Evolutionary conservation across 2,888 invertebrate genomes (phyloP).

Genomic region (Cosmia pyralina): DNA sequence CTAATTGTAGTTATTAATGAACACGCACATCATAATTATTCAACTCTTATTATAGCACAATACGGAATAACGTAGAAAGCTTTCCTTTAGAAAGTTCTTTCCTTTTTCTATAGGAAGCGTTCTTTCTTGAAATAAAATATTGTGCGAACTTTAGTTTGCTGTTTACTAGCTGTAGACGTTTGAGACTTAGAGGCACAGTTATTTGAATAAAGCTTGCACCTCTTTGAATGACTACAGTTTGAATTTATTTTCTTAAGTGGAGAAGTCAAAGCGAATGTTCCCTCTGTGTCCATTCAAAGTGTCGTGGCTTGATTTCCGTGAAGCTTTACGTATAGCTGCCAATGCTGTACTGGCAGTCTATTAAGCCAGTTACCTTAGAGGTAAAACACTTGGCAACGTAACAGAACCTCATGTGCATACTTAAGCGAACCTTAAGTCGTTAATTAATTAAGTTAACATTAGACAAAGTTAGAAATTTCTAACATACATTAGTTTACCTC

Average conservation of each 20-base stretch:
- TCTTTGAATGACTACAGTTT: conserved; percentile 13
- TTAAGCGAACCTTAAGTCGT: conserved; percentile 27
- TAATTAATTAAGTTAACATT: conserved; percentile 44
- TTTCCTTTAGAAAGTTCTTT: background rate
- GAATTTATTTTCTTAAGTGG: conserved; percentile 1
- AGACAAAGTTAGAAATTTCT: conserved; percentile 45
- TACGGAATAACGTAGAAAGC: background rate
- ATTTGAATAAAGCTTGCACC: conserved; percentile 31
- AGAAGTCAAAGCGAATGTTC: background rate
- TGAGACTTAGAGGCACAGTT: conserved; percentile 14
- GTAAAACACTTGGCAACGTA: conserved; percentile 17
- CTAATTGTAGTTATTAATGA: background rate
- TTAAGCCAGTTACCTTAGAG: background rate
- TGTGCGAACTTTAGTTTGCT: conserved; percentile 8
- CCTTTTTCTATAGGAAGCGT: background rate
- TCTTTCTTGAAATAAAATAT: conserved; percentile 21
- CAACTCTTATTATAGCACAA: too few relatives aligned
- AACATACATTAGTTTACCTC: conserved; percentile 45
- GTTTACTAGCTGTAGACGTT: conserved; percentile 3
- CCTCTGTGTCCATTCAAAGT: background rate
- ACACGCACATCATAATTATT: background rate
- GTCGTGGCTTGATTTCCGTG: too few relatives aligned
- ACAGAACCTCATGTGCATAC: conserved; percentile 29
- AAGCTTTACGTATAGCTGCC: background rate
- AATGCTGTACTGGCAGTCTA: background rate